Conservation (phyloP, 2,797 vertebrate species). For the Taeniopygia guttata region DNA sequence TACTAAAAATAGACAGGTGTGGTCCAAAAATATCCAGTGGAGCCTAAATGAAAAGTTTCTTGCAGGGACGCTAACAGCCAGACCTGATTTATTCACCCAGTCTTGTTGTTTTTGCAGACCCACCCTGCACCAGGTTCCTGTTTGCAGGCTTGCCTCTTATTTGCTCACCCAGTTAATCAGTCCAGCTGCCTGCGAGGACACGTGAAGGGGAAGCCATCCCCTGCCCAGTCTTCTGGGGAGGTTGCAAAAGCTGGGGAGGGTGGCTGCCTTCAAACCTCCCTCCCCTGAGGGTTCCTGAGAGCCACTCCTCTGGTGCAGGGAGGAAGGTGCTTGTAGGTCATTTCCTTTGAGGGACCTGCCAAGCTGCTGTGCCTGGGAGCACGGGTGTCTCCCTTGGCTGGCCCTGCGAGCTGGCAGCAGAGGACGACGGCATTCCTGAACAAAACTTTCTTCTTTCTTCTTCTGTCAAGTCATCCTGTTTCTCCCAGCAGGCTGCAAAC, state of each 20-base stretch:
- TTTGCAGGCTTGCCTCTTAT: not conserved
- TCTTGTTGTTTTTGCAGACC: not conserved
- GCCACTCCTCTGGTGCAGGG: accelerated
- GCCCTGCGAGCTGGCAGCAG: not conserved
- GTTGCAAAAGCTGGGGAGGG: not conserved
- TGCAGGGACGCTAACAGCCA: not conserved
- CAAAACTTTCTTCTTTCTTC: not conserved
- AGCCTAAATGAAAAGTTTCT: not conserved
- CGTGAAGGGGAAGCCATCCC: not conserved
- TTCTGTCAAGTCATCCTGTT: not conserved
- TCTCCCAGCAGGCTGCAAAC: not conserved
- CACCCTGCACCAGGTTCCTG: not conserved
- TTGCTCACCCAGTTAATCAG: not conserved
- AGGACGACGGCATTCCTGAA: not conserved
- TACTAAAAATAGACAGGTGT: conserved; percentile 30
- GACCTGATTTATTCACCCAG: not conserved
- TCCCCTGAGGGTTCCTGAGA: no score
- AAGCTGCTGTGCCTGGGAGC: not conserved
- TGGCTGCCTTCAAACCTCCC: not conserved
- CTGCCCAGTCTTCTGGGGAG: not conserved
- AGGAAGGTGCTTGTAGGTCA: not conserved
- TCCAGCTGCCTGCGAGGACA: not conserved
- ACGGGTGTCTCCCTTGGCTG: accelerated
- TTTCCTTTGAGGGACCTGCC: not conserved
- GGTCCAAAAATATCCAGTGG: not conserved